Conservation (phyloP, 2,888 invertebrate genomes). For the Hesperia comma region DNA sequence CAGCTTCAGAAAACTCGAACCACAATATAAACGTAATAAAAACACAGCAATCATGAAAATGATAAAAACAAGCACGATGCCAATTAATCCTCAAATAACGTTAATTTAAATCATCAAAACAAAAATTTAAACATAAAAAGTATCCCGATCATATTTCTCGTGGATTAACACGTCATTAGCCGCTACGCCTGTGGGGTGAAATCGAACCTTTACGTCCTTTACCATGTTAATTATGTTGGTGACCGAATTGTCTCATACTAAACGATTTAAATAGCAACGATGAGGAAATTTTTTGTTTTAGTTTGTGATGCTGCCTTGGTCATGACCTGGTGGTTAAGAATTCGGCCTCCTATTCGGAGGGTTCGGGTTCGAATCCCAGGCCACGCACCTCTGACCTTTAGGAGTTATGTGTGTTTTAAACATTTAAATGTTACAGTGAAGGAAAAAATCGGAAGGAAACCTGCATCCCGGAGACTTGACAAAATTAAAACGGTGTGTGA, state of each 20-base stretch:
- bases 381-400: too few relatives aligned
- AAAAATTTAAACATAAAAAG: constrained; percentile 31
- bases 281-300: background rate
- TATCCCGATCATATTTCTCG: constrained; percentile 37
- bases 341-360: too few relatives aligned
- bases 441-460: too few relatives aligned
- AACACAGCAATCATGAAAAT: background rate
- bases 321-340: too few relatives aligned
- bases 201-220: constrained; percentile 76
- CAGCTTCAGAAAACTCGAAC: too few relatives aligned
- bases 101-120: constrained; percentile 18
- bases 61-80: background rate
- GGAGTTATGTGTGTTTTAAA: too few relatives aligned
- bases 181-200: constrained; percentile 58
- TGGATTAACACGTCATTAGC: constrained; percentile 78
- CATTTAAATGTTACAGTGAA: too few relatives aligned
- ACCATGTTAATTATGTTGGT: constrained; percentile 79
- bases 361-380: too few relatives aligned
- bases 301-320: too few relatives aligned
- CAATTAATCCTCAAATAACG: constrained; percentile 14
- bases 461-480: too few relatives aligned
- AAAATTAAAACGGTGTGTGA: too few relatives aligned
- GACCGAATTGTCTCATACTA: constrained; percentile 1
- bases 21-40: background rate
- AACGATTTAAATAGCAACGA: background rate